phyloP scores from a whole-genome alignment of 2,888 invertebrate species.

The Phyllotreta cruciferae region DNA sequence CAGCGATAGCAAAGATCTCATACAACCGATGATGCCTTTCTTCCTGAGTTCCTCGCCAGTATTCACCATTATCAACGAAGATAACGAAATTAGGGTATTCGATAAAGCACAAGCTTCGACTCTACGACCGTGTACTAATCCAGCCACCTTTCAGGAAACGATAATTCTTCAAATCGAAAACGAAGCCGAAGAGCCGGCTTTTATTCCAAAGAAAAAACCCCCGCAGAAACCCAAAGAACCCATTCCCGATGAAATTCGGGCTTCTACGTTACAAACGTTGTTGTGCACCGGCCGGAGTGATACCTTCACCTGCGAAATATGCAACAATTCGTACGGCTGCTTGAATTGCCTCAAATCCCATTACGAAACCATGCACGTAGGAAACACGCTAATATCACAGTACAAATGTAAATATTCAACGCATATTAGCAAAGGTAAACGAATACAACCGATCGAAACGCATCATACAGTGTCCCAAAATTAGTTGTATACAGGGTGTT shows the following conservation, averaged over 20 bases:
- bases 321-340: conserved; percentile 38
- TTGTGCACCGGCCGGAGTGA: conserved; percentile 24
- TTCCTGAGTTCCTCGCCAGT: conserved; percentile 35
- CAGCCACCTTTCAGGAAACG: conserved; percentile 33
- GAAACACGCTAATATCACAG: conserved; percentile 37
- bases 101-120: background rate
- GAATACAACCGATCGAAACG: no score
- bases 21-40: conserved; percentile 40
- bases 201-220: background rate
- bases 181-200: conserved; percentile 23
- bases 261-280: conserved; percentile 14
- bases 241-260: conserved; percentile 23
- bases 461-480: no score
- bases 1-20: conserved; percentile 9
- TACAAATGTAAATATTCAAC: conserved; percentile 41
- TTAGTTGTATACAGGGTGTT: no score
- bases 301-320: conserved; percentile 35
- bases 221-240: conserved; percentile 2
- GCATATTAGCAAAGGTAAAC: conserved; percentile 11
- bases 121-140: background rate
- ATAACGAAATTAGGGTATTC: conserved; percentile 20
- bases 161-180: conserved; percentile 40
- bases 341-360: conserved; percentile 47
- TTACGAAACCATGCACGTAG: conserved; percentile 44
- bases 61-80: conserved; percentile 34